phyloP scores from a whole-genome alignment of 2,888 invertebrate genomes.

The Agrochola macilenta region DNA sequence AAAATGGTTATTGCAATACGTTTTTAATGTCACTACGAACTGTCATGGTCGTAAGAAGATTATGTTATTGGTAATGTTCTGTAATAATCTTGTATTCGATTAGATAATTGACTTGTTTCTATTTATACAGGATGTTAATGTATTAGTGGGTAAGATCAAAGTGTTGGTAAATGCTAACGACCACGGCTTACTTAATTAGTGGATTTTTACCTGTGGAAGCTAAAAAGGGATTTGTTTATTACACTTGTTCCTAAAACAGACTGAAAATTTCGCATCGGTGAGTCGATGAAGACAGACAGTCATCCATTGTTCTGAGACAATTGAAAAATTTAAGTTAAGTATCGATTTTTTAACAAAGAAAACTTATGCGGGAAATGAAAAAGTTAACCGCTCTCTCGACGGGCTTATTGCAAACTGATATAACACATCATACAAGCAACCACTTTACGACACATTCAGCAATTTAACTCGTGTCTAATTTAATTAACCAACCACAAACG shows the following conservation, averaged over 20 bases:
- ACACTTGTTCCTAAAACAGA: neutral
- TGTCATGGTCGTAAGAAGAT: conserved; percentile 47
- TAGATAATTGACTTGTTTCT: conserved; percentile 49
- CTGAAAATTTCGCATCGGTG: neutral
- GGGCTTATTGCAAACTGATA: neutral
- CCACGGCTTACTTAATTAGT: neutral
- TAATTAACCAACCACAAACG: conserved; percentile 26
- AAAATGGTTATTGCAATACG: conserved; percentile 46
- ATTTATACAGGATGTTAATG: conserved; percentile 32
- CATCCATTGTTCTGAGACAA: too few species aligned
- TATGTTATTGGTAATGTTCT: conserved; percentile 47
- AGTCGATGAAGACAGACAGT: too few species aligned
- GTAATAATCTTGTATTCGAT: conserved; percentile 42
- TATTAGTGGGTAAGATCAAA: conserved; percentile 20
- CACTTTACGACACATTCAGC: conserved; percentile 32
- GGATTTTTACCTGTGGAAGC: neutral
- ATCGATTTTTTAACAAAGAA: neutral
- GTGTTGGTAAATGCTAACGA: conserved; percentile 9
- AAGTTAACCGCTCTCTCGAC: neutral
- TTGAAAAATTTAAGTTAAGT: neutral
- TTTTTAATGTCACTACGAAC: conserved; percentile 44
- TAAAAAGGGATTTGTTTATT: neutral
- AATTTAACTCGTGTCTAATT: conserved; percentile 49
- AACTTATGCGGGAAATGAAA: neutral
- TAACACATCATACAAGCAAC: neutral